A percentile compares a stretch with the other conserved stretches of the same genome.
Conservation (phyloP, 2,113 vertebrate genomes). For the Pachypanchax playfairii region DNA sequence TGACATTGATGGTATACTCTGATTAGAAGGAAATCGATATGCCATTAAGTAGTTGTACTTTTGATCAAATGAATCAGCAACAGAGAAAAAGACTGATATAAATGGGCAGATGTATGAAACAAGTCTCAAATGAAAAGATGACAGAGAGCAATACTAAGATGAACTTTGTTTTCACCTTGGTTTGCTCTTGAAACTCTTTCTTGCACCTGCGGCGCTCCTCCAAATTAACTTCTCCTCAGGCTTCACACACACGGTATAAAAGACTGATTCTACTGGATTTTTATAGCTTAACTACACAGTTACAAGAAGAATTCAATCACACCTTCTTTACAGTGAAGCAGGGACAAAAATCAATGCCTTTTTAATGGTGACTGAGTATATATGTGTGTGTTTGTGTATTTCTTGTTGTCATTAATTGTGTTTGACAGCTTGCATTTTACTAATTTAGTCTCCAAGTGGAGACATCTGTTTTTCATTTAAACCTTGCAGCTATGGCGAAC, state of each 20-base stretch:
- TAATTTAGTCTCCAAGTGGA: slow-evolving; percentile 52
- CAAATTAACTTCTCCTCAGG: slow-evolving; percentile 43
- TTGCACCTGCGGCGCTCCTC: slow-evolving; percentile 26
- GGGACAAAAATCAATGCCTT: neutral
- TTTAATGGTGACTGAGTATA: slow-evolving; percentile 15
- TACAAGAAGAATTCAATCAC: slow-evolving; percentile 15
- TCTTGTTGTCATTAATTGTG: slow-evolving; percentile 60
- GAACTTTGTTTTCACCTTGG: slow-evolving; percentile 32
- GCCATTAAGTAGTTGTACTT: neutral
- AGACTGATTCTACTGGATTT: slow-evolving; percentile 33
- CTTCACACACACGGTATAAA: slow-evolving; percentile 17
- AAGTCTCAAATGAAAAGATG: slow-evolving; percentile 31
- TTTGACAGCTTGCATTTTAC: slow-evolving; percentile 56
- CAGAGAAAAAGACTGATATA: slow-evolving; percentile 6
- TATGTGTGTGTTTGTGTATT: slow-evolving; percentile 12
- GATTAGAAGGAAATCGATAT: no score
- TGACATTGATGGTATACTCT: no score
- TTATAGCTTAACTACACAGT: slow-evolving; percentile 23
- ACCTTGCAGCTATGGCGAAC: slow-evolving; percentile 38
- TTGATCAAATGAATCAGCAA: slow-evolving; percentile 13
- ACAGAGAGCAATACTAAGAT: slow-evolving; percentile 7
- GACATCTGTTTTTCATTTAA: slow-evolving; percentile 68
- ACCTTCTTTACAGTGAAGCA: slow-evolving; percentile 1
- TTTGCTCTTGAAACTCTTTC: slow-evolving; percentile 44
- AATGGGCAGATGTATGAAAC: slow-evolving; percentile 20